Evolutionary conservation across 2,888 invertebrate species (phyloP).

Genomic region (Adelphocoris suturalis): DNA sequence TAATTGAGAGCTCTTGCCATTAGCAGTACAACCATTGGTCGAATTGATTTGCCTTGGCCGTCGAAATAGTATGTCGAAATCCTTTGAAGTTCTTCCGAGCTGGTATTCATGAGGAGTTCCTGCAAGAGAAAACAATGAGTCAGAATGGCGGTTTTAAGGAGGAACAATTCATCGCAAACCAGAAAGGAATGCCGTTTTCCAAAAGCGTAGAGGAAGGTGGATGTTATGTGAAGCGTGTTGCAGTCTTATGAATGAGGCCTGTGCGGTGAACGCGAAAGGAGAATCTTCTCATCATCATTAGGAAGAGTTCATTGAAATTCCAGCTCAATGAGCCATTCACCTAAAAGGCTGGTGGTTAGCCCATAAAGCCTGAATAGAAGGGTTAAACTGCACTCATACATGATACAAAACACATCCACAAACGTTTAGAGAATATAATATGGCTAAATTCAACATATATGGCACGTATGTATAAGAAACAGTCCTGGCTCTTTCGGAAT

Average conservation of each 20-base stretch:
- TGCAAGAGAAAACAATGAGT: conserved; percentile 78
- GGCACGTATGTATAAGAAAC: too few relatives aligned
- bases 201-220: not conserved
- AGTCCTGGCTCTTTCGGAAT: too few relatives aligned
- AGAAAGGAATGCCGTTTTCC: not conserved
- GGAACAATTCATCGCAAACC: not conserved
- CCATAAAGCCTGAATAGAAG: conserved; percentile 10
- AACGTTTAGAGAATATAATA: too few relatives aligned
- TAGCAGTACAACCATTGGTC: conserved; percentile 96
- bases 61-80: conserved; percentile 99
- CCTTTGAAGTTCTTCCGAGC: conserved; percentile 90
- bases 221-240: conserved; percentile 16
- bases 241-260: not conserved
- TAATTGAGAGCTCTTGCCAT: conserved; percentile 96
- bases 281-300: conserved; percentile 36
- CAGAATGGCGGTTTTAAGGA: not conserved
- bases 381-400: not conserved
- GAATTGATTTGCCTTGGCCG: conserved; percentile 97
- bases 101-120: conserved; percentile 88
- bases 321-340: conserved; percentile 37
- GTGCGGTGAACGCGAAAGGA: not conserved
- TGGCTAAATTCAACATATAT: too few relatives aligned
- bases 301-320: conserved; percentile 32
- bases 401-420: too few relatives aligned
- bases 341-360: conserved; percentile 24